A percentile compares a stretch with the other conserved stretches of the same genome.
Conservation (phyloP, 35 echinoderm and acorn worm genomes). For the Nesometra sesokonis region DNA sequence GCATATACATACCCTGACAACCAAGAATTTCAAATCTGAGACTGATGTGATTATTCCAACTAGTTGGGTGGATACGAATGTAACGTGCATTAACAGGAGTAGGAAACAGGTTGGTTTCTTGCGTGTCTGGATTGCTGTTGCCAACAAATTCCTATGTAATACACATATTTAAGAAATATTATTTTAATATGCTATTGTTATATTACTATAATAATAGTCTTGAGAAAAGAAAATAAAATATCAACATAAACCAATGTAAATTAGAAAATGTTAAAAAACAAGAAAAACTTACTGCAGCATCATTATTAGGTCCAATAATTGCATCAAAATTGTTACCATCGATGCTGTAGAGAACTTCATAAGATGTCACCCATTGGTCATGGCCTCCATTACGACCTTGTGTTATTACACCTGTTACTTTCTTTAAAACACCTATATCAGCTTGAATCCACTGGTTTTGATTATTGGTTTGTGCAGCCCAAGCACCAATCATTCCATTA, state of each 20-base stretch:
- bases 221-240: not conserved
- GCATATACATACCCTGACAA: not conserved
- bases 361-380: slow-evolving; percentile 9
- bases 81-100: slow-evolving; percentile 21
- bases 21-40: slow-evolving; percentile 25
- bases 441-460: slow-evolving; percentile 34
- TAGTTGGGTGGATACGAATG: slow-evolving; percentile 9
- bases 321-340: not conserved
- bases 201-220: not conserved
- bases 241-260: too few relatives aligned
- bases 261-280: too few relatives aligned
- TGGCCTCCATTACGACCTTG: not conserved
- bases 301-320: not conserved
- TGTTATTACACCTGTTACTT: not conserved
- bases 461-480: slow-evolving; percentile 20
- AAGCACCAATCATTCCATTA: not conserved
- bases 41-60: slow-evolving; percentile 32
- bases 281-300: not conserved
- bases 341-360: not conserved
- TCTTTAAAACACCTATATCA: not conserved
- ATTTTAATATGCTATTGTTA: not conserved
- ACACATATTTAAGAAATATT: not conserved
- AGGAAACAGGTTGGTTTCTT: not conserved
- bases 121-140: not conserved
- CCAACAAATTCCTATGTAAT: not conserved